phyloP scores from a whole-genome alignment of 2,797 vertebrate species.

The Anguilla pacifica region DNA sequence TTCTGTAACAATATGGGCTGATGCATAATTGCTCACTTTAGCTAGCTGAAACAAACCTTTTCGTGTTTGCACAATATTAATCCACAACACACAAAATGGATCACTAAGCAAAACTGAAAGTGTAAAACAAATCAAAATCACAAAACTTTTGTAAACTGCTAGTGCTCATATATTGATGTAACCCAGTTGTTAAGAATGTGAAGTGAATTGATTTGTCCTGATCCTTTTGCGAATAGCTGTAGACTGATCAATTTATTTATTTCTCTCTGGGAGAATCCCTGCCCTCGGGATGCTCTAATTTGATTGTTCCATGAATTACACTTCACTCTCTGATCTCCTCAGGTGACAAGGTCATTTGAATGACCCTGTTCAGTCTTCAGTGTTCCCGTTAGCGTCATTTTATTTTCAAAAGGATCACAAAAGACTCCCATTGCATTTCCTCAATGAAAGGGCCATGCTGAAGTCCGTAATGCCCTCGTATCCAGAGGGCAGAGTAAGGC shows the following conservation, averaged over 20 bases:
- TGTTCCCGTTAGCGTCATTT: not conserved
- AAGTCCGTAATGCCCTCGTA: not conserved
- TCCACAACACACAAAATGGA: conserved; percentile 6
- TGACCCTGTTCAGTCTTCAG: not conserved
- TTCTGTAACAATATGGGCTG: not conserved
- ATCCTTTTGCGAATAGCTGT: not conserved
- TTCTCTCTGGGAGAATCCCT: not conserved
- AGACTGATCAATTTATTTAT: not conserved
- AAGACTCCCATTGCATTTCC: not conserved
- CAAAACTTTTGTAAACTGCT: not conserved
- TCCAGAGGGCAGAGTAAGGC: not conserved
- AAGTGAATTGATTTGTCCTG: too few species aligned
- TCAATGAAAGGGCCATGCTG: not conserved
- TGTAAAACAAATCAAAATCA: not conserved
- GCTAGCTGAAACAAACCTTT: not conserved
- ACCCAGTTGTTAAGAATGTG: too few species aligned
- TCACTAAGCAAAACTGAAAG: not conserved
- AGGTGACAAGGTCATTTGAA: not conserved
- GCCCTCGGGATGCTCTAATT: not conserved
- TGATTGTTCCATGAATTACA: not conserved
- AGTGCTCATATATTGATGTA: not conserved
- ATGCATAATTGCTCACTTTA: not conserved
- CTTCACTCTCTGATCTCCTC: not conserved
- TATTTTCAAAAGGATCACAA: not conserved
- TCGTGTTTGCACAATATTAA: not conserved